These are phyloP conservation scores for Dryoscopus gambensis DNA, from an alignment of 2,113 vertebrate species.

Conservation along the genomic window DNA sequence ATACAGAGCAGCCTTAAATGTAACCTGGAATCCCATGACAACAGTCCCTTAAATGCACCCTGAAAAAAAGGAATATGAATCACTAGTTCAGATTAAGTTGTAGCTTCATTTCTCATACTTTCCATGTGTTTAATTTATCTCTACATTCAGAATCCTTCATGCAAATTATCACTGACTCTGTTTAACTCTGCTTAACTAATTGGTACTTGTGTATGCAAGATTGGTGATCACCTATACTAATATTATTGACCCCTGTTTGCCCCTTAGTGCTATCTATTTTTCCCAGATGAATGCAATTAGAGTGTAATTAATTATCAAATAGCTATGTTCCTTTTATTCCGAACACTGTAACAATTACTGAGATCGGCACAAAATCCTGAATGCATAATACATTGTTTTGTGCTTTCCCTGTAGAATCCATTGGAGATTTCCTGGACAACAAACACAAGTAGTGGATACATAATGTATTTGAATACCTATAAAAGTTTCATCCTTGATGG, in stretches of 20 bases:
- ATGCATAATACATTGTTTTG: not conserved
- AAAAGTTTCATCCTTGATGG: constrained; percentile 12
- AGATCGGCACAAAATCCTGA: not conserved
- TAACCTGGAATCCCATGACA: not conserved
- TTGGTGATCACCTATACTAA: constrained; percentile 26
- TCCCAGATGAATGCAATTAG: constrained; percentile 39
- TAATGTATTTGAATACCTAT: constrained; percentile 36
- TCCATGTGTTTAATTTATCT: not conserved
- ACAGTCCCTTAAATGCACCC: not conserved
- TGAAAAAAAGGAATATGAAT: not conserved
- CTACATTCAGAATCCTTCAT: not conserved
- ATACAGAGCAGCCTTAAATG: not conserved
- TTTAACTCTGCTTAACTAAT: constrained; percentile 46
- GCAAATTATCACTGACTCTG: not conserved
- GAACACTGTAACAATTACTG: not conserved
- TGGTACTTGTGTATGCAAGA: constrained; percentile 19
- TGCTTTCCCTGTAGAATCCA: not conserved
- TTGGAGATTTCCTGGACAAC: not conserved
- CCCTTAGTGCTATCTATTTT: not conserved
- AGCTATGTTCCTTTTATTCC: not conserved
- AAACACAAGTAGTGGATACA: not conserved
- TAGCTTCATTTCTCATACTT: not conserved
- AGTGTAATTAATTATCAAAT: constrained; percentile 26
- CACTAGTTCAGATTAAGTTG: not conserved
- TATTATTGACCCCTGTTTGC: constrained; percentile 27